phyloP scores from a whole-genome alignment of 2,797 vertebrate species.

The Premnoplex brunnescens region DNA sequence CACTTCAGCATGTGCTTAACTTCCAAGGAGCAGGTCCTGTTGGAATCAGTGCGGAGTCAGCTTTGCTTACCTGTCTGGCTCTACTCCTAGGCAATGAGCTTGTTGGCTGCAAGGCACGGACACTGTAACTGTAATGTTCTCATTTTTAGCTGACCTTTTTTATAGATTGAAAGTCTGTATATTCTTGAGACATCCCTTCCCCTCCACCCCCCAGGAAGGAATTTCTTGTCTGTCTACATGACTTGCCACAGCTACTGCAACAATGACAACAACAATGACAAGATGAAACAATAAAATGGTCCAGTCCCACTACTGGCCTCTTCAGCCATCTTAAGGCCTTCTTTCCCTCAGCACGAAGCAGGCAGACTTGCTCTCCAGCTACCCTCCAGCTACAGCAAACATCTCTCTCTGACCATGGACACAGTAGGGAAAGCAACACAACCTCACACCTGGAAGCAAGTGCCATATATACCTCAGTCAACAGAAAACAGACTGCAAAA shows the following conservation, averaged over 20 bases:
- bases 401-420: background rate
- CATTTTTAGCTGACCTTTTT: background rate
- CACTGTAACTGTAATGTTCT: background rate
- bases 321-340: background rate
- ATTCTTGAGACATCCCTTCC: background rate
- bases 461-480: background rate
- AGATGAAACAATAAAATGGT: background rate
- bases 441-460: constrained; percentile 51
- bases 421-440: constrained; percentile 29
- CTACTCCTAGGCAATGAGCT: constrained; percentile 23
- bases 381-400: background rate
- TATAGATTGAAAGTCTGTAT: background rate
- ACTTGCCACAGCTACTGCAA: constrained; percentile 31
- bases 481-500: constrained; percentile 21
- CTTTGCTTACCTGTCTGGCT: constrained; percentile 59
- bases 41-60: constrained; percentile 13
- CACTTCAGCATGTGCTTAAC: background rate
- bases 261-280: background rate
- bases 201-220: background rate
- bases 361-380: constrained; percentile 4
- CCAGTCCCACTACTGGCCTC: background rate
- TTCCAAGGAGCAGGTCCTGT: constrained; percentile 17
- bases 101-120: background rate
- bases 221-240: background rate
- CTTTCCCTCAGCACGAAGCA: background rate